Conservation (phyloP, 2,888 invertebrate species). For the Tenodera sinensis region DNA sequence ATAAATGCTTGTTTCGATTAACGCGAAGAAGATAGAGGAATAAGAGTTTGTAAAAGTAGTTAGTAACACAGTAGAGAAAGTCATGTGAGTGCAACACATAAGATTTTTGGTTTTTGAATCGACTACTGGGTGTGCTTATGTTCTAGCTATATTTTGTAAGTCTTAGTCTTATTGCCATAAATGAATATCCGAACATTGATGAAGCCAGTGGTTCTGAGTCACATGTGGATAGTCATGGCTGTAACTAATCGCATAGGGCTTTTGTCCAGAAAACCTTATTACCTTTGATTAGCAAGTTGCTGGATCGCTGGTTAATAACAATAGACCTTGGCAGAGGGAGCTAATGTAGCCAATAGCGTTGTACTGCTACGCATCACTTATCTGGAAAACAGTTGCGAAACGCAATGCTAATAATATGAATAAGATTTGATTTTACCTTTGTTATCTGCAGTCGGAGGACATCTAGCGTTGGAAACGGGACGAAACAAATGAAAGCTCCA, state of each 20-base stretch:
- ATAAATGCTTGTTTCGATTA: no score
- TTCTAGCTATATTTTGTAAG: no score
- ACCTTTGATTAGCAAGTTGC: conserved; percentile 6
- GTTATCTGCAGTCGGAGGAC: not conserved
- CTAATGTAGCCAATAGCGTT: conserved; percentile 8
- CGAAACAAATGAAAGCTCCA: not conserved
- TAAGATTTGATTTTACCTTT: conserved; percentile 10
- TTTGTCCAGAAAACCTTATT: not conserved
- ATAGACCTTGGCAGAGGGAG: not conserved
- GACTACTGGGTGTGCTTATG: no score
- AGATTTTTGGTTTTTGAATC: no score
- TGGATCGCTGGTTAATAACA: not conserved
- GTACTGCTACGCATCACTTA: not conserved
- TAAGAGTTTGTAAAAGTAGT: no score
- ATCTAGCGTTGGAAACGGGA: not conserved
- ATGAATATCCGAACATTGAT: not conserved
- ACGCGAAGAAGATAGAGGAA: no score
- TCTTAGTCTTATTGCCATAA: no score
- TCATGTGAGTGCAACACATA: no score
- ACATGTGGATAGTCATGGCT: not conserved
- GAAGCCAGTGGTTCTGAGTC: not conserved
- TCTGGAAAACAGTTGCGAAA: not conserved
- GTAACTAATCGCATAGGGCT: not conserved
- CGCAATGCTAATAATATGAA: conserved; percentile 4
- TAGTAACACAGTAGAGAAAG: no score